Percentiles rank a stretch among this genome's conserved stretches.
Evolutionary conservation across 2,113 vertebrate species (phyloP).

Genomic region (Machaerirhynchus nigripectus): DNA sequence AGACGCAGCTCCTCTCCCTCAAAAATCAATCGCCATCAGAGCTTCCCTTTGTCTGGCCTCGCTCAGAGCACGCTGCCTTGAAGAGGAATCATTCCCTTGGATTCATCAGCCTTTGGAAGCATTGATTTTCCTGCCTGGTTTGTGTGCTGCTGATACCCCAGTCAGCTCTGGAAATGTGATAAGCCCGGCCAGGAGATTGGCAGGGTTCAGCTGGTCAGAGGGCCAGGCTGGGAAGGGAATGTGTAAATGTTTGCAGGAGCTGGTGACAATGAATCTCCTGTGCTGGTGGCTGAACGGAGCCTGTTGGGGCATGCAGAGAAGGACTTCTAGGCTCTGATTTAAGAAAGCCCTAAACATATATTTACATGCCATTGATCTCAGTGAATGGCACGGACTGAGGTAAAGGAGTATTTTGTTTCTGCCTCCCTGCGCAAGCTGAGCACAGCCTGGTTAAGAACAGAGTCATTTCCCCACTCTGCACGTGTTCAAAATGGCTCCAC

Average conservation of each 20-base stretch:
- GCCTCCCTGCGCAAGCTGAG: background rate
- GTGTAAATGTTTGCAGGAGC: background rate
- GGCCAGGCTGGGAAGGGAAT: background rate
- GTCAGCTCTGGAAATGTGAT: background rate
- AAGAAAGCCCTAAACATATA: background rate
- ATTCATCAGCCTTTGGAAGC: background rate
- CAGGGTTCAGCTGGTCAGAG: background rate
- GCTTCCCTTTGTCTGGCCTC: background rate
- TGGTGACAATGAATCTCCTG: background rate
- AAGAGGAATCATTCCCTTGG: background rate
- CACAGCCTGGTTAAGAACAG: background rate
- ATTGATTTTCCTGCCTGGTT: conserved; percentile 4
- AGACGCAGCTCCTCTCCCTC: background rate
- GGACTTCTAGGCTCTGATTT: background rate
- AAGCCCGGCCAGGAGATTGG: background rate
- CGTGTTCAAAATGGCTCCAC: background rate
- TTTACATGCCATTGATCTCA: background rate
- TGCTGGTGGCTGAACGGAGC: background rate
- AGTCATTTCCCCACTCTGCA: background rate
- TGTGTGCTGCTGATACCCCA: background rate
- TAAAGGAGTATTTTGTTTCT: background rate
- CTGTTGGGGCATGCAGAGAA: background rate
- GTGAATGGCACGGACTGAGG: background rate
- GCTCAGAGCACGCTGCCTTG: background rate
- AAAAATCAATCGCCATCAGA: background rate